A percentile compares a stretch with the other conserved stretches of the same genome.
Conservation (phyloP, 2,888 invertebrate species). For the Pseudococcus jackbeardsleyi region DNA sequence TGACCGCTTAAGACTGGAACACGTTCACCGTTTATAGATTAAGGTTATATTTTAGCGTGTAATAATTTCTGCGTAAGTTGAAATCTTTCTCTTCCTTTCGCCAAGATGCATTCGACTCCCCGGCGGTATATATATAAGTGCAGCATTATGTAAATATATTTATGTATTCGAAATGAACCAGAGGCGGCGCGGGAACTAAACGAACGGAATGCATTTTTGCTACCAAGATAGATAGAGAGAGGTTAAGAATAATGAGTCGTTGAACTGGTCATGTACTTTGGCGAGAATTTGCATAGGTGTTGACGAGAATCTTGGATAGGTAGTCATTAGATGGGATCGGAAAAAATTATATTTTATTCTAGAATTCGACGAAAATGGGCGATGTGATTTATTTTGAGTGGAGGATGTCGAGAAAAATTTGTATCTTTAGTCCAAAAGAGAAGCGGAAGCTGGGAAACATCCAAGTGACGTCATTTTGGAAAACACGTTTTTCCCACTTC, state of each 20-base stretch:
- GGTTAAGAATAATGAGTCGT: constrained; percentile 24
- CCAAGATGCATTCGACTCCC: not conserved
- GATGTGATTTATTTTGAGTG: too few species aligned
- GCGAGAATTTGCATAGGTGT: not conserved
- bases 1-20: constrained; percentile 34
- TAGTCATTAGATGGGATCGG: not conserved
- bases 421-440: too few species aligned
- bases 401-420: too few species aligned
- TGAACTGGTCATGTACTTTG: constrained; percentile 25
- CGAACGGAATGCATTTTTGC: constrained; percentile 39
- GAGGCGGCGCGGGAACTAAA: not conserved
- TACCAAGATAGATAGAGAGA: not conserved
- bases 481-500: too few species aligned
- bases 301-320: not conserved
- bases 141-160: constrained; percentile 52
- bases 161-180: constrained; percentile 3
- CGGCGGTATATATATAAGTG: constrained; percentile 7
- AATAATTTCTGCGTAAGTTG: constrained; percentile 19
- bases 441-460: too few species aligned
- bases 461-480: too few species aligned
- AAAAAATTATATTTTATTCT: too few species aligned
- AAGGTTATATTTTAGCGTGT: constrained; percentile 24
- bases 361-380: too few species aligned
- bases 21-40: constrained; percentile 31
- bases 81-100: constrained; percentile 23